Evolutionary conservation across 2,797 vertebrate genomes (phyloP).

Genomic region (Dryobates pubescens): DNA sequence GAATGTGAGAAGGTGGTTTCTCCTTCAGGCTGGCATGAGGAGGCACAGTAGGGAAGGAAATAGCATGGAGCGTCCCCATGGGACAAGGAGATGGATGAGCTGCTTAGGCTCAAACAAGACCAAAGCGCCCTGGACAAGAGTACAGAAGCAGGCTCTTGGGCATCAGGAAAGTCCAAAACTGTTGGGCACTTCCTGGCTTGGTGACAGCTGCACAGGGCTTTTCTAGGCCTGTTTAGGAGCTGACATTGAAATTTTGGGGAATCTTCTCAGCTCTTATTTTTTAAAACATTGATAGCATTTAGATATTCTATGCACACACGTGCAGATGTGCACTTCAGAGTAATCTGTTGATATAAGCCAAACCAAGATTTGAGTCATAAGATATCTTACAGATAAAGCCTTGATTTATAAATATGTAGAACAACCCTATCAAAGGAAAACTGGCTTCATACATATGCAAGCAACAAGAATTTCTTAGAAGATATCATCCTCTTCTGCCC

Average conservation of each 20-base stretch:
- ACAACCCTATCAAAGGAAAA: conserved; percentile 26
- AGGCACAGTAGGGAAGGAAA: neutral
- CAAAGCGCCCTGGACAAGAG: neutral
- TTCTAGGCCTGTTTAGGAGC: neutral
- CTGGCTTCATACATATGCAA: neutral
- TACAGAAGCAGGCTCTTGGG: neutral
- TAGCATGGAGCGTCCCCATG: accelerated
- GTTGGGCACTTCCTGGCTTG: neutral
- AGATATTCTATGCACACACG: conserved; percentile 1
- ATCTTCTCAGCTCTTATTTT: conserved; percentile 16
- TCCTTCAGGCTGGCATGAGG: neutral
- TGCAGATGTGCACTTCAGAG: conserved; percentile 47
- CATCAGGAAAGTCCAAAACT: neutral
- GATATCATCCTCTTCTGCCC: neutral
- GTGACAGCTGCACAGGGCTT: neutral
- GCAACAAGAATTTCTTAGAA: neutral
- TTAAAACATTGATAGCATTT: neutral
- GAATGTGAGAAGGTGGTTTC: neutral
- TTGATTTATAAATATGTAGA: neutral
- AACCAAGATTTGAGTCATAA: conserved; percentile 41
- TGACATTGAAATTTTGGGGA: neutral
- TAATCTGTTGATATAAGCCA: conserved; percentile 33
- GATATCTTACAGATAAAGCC: conserved; percentile 23
- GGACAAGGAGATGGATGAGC: neutral
- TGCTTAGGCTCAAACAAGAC: neutral